phyloP scores from a whole-genome alignment of 1,140 invertebrate species.

The Whitmania pigra region DNA sequence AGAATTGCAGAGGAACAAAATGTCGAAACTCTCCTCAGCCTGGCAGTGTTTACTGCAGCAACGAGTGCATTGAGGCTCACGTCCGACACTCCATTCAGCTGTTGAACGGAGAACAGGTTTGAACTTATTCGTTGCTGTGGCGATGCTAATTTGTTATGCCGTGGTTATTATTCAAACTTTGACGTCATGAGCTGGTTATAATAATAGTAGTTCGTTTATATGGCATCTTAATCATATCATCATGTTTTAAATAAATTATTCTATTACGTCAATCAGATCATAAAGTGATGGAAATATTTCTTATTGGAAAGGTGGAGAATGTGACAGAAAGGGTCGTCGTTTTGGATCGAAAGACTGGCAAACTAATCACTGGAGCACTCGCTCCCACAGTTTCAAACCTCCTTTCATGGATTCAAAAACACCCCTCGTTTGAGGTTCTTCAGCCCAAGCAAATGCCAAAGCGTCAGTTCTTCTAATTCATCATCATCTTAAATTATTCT shows the following conservation, averaged over 20 bases:
- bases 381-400: conserved; percentile 65
- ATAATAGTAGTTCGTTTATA: too few relatives aligned
- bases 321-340: conserved; percentile 52
- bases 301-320: neutral
- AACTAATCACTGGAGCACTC: conserved; percentile 56
- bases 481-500: neutral
- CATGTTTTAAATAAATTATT: conserved; percentile 4
- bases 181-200: conserved; percentile 6
- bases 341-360: conserved; percentile 63
- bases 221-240: too few relatives aligned
- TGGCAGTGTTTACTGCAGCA: conserved; percentile 63
- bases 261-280: neutral
- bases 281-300: neutral
- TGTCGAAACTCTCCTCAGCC: neutral
- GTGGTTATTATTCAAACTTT: neutral
- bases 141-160: neutral
- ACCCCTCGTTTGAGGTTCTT: conserved; percentile 71
- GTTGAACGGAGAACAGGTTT: conserved; percentile 27
- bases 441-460: conserved; percentile 45
- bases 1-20: neutral
- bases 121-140: neutral
- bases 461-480: neutral
- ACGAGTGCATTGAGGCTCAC: conserved; percentile 70
- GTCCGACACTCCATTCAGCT: conserved; percentile 56
- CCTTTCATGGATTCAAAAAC: conserved; percentile 65